A percentile compares a stretch with the other conserved stretches of the same genome.
Conservation (phyloP, 2,888 invertebrate species). For the Phengaris arion region DNA sequence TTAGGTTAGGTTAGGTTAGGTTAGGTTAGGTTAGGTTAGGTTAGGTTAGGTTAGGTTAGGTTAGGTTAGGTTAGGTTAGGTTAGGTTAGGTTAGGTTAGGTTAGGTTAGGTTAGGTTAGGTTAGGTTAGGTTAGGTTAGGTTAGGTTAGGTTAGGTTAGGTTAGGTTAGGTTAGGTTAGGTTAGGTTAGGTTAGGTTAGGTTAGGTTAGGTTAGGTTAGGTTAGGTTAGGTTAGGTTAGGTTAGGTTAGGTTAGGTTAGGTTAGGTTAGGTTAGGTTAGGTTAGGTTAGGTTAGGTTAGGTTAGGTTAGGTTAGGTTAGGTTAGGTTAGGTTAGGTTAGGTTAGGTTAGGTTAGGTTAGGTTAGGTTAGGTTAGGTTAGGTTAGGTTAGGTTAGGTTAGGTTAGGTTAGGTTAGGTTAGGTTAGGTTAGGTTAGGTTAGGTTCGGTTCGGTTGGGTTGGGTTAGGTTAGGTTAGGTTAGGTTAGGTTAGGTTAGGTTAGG, state of each 20-base stretch:
- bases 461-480: slow-evolving; percentile 40
- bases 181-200: slow-evolving; percentile 29
- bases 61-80: too few relatives aligned
- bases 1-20: slow-evolving; percentile 26
- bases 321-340: slow-evolving; percentile 34
- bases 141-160: neutral
- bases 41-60: too few relatives aligned
- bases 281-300: slow-evolving; percentile 35
- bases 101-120: slow-evolving; percentile 14
- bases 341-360: slow-evolving; percentile 34
- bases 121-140: slow-evolving; percentile 31
- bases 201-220: slow-evolving; percentile 33
- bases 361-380: slow-evolving; percentile 34
- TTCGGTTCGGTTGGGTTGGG: slow-evolving; percentile 7
- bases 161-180: slow-evolving; percentile 24
- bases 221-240: slow-evolving; percentile 35
- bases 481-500: slow-evolving; percentile 39
- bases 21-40: neutral
- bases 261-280: slow-evolving; percentile 35
- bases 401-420: slow-evolving; percentile 36
- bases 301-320: slow-evolving; percentile 35
- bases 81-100: neutral
- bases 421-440: slow-evolving; percentile 32
- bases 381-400: slow-evolving; percentile 37
- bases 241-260: slow-evolving; percentile 36